Evolutionary conservation across 2,797 vertebrate genomes (phyloP).

Genomic region (Margarornis squamiger): DNA sequence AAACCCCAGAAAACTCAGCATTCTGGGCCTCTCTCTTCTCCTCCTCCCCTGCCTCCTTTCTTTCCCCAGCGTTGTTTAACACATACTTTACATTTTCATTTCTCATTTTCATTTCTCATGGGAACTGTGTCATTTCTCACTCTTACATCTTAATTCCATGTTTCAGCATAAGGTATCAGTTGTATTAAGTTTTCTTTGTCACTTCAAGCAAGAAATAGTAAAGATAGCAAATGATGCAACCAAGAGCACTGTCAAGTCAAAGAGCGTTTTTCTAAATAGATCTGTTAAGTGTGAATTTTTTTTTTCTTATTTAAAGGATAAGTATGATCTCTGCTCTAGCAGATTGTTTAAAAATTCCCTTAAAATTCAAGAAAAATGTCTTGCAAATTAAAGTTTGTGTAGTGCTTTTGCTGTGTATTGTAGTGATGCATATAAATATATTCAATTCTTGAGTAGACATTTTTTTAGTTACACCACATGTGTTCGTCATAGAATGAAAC

Average conservation of each 20-base stretch:
- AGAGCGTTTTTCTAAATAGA: neutral
- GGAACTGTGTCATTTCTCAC: neutral
- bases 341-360: neutral
- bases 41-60: neutral
- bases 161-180: constrained; percentile 20
- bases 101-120: constrained; percentile 54
- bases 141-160: constrained; percentile 56
- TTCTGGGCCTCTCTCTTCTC: neutral
- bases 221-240: constrained; percentile 5
- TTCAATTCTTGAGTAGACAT: rapidly evolving
- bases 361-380: neutral
- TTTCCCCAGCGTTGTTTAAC: constrained; percentile 34
- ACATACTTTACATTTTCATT: constrained; percentile 50
- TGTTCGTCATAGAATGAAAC: neutral
- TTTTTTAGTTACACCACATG: neutral
- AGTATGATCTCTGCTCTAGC: neutral
- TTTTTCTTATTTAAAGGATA: neutral
- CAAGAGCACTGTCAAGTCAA: neutral
- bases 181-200: constrained; percentile 34
- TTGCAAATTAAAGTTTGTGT: neutral
- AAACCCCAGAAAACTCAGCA: neutral
- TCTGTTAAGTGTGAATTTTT: neutral
- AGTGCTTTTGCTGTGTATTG: neutral
- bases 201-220: neutral
- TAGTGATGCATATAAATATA: neutral